A percentile compares a stretch with the other conserved stretches of the same genome.
phyloP scores from a whole-genome alignment of 2,888 invertebrate genomes.

The Agriopis aurantiaria region DNA sequence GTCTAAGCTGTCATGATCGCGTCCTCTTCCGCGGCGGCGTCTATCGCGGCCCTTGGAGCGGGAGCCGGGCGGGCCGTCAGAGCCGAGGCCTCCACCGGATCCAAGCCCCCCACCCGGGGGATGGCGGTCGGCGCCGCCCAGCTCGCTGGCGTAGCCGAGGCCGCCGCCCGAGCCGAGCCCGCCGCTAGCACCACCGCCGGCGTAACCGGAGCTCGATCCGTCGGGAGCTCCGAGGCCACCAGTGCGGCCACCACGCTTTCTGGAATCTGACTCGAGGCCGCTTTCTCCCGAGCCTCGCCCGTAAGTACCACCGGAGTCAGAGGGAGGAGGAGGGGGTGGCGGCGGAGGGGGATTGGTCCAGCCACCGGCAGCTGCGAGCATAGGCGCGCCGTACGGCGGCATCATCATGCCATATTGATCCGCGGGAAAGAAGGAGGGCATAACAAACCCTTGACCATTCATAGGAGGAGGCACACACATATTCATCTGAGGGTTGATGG shows the following conservation, averaged over 20 bases:
- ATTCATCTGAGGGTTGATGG: constrained; percentile 76
- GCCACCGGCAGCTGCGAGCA: constrained; percentile 62
- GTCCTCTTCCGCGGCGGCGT: constrained; percentile 79
- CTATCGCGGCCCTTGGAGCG: constrained; percentile 72
- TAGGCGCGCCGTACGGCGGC: constrained; percentile 56
- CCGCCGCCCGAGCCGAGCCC: constrained; percentile 49
- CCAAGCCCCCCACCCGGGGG: constrained; percentile 55
- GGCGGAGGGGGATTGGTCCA: constrained; percentile 75
- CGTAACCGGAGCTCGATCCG: constrained; percentile 46
- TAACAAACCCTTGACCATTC: constrained; percentile 68
- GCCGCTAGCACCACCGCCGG: constrained; percentile 57
- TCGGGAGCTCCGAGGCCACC: constrained; percentile 57
- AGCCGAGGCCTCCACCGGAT: constrained; percentile 54
- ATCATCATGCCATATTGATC: constrained; percentile 81
- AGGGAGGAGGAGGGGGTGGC: constrained; percentile 75
- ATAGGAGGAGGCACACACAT: constrained; percentile 75
- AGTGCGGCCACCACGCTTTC: constrained; percentile 68
- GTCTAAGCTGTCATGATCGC: constrained; percentile 69
- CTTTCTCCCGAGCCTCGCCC: constrained; percentile 75
- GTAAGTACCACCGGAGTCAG: constrained; percentile 65
- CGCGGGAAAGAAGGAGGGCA: constrained; percentile 76
- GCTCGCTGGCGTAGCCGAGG: constrained; percentile 45
- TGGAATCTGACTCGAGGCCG: constrained; percentile 82
- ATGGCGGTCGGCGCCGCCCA: constrained; percentile 51
- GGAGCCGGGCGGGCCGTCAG: constrained; percentile 48